Percentiles rank a stretch among this genome's conserved stretches.
Evolutionary conservation across 2,113 vertebrate species (phyloP).

Genomic region (Uria lomvia): DNA sequence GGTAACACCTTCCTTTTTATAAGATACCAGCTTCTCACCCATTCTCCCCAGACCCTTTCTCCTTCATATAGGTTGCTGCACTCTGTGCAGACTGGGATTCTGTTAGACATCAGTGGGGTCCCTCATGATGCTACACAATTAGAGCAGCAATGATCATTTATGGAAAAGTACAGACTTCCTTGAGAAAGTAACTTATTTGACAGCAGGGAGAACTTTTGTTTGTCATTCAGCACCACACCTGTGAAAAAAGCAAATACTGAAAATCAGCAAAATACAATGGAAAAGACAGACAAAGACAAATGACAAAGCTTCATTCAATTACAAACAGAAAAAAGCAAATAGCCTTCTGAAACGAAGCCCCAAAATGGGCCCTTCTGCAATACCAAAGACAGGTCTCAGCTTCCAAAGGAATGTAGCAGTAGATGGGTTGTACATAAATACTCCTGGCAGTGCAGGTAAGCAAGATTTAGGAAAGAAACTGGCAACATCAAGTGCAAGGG

Average conservation of each 20-base stretch:
- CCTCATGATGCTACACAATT: neutral
- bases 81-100: neutral
- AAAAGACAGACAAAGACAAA: conserved; percentile 36
- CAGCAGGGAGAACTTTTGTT: conserved; percentile 8
- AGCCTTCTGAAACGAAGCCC: conserved; percentile 32
- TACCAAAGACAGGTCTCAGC: neutral
- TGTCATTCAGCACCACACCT: conserved; percentile 12
- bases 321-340: conserved; percentile 51
- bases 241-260: conserved; percentile 25
- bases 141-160: neutral
- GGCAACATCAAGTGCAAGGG: neutral
- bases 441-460: conserved; percentile 27
- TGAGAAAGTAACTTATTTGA: neutral
- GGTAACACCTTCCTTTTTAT: neutral
- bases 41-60: neutral
- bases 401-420: conserved; percentile 22
- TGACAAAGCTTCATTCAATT: conserved; percentile 50
- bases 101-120: neutral
- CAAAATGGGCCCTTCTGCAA: neutral
- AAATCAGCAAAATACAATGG: conserved; percentile 39
- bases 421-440: conserved; percentile 38
- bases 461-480: conserved; percentile 43
- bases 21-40: neutral
- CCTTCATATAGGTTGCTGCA: neutral
- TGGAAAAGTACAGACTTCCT: neutral